Base-by-base conservation (phyloP, 2,888 invertebrate species). In the Hemithea aestivaria region DNA sequence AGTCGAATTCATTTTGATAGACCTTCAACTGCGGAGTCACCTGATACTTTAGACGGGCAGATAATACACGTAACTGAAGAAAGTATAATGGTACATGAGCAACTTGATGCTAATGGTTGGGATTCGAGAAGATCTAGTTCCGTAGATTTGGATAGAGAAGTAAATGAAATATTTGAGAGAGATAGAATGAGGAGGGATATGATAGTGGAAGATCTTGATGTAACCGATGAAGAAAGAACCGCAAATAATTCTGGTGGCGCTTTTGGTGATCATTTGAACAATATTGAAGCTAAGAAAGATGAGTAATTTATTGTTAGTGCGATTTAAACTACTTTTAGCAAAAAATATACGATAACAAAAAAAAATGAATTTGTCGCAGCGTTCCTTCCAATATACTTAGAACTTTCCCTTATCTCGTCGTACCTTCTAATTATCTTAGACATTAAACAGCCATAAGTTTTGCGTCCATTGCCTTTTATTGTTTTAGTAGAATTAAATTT, bases 71-170 rank as follows among this genome's bases (percentile, higher is more conserved):
- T 85, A 0, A 70, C 72, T 1, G 58, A 75, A 51, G 78, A 79
- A 24, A 73, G 41, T 45, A 73, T 85, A 6, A 54, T 58, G 4
- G 58, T 85, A 0, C 84, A 87, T 46, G 63, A 73, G 10, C 60
- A 53, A 41, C 65, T 71, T 12, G 62, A 71, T 20, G 47, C 48
- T 6, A 56, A 62, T 23, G 51, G 38, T 23, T 70, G 64, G 58
- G 64, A 68, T 38, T 78, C 76, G 0, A 62, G 75, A 49, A 64
- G 81, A 35, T 85, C 87, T 0, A 85, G 81, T 49, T 83, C 79
- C 0, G 48, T 74, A 6, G 85, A 87, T 46, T 47, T 85, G 31
- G 84, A 87, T 32, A 72, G 48, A 53, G 87, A 88, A 67, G 75
- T 87, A 0, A 58, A 68, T 28, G 83, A 78, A 31, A 82, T 85